phyloP scores from a whole-genome alignment of 2,797 vertebrate species.

The Cossypha dichroa region DNA sequence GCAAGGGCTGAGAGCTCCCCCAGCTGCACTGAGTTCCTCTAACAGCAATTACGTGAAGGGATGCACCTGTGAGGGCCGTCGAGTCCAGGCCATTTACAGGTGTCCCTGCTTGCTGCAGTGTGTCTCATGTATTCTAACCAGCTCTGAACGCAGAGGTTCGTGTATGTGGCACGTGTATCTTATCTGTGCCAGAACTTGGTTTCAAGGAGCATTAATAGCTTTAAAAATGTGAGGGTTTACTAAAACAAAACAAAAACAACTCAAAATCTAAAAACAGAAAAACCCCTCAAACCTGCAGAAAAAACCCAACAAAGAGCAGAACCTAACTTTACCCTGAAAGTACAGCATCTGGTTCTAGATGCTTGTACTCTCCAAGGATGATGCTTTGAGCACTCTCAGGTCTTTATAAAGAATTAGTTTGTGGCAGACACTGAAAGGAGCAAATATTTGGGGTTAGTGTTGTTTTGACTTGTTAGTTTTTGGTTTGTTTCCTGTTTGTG shows the following conservation, averaged over 20 bases:
- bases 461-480: fast-evolving
- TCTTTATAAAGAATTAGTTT: not conserved
- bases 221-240: not conserved
- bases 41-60: not conserved
- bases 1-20: not conserved
- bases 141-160: too few relatives aligned
- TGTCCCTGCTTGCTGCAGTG: fast-evolving
- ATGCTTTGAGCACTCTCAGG: fast-evolving
- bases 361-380: not conserved
- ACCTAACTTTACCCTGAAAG: not conserved
- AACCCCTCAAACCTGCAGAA: not conserved
- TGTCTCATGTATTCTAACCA: too few relatives aligned
- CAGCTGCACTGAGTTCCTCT: not conserved
- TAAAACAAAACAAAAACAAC: not conserved
- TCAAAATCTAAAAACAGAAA: not conserved
- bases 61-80: not conserved
- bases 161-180: fast-evolving
- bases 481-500: not conserved
- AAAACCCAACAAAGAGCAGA: fast-evolving
- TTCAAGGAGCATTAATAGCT: not conserved
- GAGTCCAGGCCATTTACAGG: not conserved
- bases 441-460: not conserved
- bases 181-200: not conserved
- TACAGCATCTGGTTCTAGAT: not conserved
- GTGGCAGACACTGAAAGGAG: not conserved